These are phyloP conservation scores for Caranx ignobilis DNA, from an alignment of 2,113 vertebrate genomes.

Conservation along the genomic window DNA sequence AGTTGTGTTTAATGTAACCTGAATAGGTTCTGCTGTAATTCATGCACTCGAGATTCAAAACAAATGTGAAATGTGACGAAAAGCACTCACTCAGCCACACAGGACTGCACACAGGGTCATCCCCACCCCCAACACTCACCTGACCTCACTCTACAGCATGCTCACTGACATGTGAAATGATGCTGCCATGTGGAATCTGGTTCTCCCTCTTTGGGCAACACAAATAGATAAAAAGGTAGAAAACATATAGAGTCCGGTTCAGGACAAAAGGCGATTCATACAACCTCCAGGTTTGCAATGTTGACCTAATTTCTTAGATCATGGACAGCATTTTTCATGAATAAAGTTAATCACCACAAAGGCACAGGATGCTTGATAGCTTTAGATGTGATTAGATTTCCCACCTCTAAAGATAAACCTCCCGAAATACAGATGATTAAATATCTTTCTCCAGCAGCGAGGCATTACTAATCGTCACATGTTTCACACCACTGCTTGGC, in stretches of 20 bases:
- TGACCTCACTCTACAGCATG: neutral
- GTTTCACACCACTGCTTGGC: too few species aligned
- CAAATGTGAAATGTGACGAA: conserved; percentile 27
- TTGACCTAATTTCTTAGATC: neutral
- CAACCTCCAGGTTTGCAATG: neutral
- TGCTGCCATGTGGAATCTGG: neutral
- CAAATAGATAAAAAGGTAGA: neutral
- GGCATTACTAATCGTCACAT: too few species aligned
- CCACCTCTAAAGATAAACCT: neutral
- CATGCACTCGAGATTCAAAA: neutral
- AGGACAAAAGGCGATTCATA: neutral
- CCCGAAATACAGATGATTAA: neutral
- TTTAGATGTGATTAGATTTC: neutral
- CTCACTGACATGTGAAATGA: conserved; percentile 10
- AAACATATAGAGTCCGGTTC: neutral
- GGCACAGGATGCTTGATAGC: too few species aligned
- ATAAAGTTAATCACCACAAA: neutral
- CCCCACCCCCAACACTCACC: neutral
- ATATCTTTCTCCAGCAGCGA: neutral
- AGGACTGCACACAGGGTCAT: neutral
- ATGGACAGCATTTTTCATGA: neutral
- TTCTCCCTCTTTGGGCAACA: neutral
- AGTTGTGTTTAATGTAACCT: conserved; percentile 32
- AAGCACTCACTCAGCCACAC: conserved; percentile 1
- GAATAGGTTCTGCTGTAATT: neutral